Conservation (phyloP, 2,797 vertebrate genomes). For the Cygnus olor region DNA sequence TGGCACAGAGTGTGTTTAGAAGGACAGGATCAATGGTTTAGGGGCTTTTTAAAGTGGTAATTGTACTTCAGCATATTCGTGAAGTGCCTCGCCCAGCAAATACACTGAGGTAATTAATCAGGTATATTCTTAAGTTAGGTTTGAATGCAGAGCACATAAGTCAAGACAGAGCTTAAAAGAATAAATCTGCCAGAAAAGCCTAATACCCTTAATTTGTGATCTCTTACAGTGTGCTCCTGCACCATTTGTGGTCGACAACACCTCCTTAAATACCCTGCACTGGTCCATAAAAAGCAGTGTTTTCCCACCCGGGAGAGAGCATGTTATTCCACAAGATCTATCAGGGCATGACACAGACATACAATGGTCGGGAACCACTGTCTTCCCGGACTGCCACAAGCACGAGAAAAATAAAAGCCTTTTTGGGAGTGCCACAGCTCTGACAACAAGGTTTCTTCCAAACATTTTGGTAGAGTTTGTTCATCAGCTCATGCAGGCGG, state of each 20-base stretch:
- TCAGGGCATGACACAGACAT: background rate
- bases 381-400: background rate
- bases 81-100: background rate
- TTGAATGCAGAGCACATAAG: background rate
- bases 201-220: background rate
- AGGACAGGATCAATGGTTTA: background rate
- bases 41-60: background rate
- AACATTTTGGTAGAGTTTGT: background rate
- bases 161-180: background rate
- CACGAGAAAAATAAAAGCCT: background rate
- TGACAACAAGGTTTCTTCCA: background rate
- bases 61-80: background rate
- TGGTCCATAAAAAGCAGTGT: background rate
- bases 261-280: background rate
- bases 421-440: background rate
- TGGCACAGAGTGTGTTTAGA: background rate
- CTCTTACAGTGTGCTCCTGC: background rate
- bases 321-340: background rate
- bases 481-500: background rate
- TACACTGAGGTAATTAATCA: background rate
- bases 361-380: background rate
- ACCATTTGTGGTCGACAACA: background rate
- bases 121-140: background rate
- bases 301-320: background rate
- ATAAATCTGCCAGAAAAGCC: background rate